Conservation (phyloP, 2,888 invertebrate genomes). For the Andrena flavipes region DNA sequence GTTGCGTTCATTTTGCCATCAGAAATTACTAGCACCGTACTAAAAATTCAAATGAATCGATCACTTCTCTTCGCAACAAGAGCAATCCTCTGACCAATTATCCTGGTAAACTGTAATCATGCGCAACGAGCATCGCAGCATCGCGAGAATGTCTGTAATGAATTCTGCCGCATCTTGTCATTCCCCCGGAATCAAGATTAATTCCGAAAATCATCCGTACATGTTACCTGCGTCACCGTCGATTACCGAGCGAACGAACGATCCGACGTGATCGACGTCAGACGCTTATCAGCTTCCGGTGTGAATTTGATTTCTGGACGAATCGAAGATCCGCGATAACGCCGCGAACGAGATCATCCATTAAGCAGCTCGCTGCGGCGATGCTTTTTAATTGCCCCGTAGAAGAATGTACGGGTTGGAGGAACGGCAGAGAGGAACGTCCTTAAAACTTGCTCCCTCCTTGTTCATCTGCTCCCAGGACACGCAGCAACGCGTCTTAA, state of each 20-base stretch:
- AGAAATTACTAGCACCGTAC: no score
- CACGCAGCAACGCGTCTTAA: constrained; percentile 55
- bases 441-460: constrained; percentile 8
- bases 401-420: neutral
- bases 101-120: no score
- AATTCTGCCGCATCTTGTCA: no score
- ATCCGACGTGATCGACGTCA: constrained; percentile 23
- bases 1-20: no score
- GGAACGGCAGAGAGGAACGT: constrained; percentile 4
- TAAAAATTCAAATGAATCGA: no score
- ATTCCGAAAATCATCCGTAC: constrained; percentile 30
- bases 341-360: constrained; percentile 10
- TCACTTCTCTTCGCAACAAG: no score
- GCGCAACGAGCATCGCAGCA: no score
- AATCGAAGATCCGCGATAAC: neutral
- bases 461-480: constrained; percentile 7
- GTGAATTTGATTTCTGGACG: neutral
- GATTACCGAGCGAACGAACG: constrained; percentile 18
- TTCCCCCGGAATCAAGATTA: neutral
- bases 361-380: constrained; percentile 6
- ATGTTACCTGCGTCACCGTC: constrained; percentile 19
- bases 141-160: no score
- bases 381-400: constrained; percentile 20
- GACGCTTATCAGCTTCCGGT: neutral
- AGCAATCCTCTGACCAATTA: no score